phyloP scores from a whole-genome alignment of 2,113 vertebrate species.

The Cettia cetti region DNA sequence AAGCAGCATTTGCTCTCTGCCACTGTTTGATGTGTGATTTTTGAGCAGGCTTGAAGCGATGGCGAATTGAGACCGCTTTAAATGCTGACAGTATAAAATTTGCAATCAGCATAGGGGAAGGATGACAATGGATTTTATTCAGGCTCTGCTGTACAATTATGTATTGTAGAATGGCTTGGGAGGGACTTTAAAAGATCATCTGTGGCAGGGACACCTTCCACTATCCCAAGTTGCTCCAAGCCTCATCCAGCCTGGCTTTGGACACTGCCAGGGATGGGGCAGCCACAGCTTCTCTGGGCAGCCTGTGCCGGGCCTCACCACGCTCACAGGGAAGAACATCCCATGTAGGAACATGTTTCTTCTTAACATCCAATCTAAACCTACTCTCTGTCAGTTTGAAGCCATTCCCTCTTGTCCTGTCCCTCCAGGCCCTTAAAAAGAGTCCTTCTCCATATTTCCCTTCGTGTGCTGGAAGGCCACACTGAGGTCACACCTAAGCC shows the following conservation, averaged over 20 bases:
- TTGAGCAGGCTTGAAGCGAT: not conserved
- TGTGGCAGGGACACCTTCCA: not conserved
- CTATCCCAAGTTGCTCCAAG: accelerated
- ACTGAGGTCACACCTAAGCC: accelerated
- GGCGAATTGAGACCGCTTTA: not conserved
- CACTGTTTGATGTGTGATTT: not conserved
- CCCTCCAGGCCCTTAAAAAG: not conserved
- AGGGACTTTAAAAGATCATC: not conserved
- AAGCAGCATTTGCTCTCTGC: not conserved
- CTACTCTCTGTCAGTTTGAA: not conserved
- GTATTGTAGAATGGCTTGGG: not conserved
- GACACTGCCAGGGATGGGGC: not conserved
- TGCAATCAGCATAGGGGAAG: not conserved
- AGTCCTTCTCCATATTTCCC: too few species aligned
- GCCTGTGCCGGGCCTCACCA: not conserved
- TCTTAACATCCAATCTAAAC: not conserved
- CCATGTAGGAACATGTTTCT: too few species aligned
- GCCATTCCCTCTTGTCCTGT: not conserved
- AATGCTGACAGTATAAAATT: not conserved
- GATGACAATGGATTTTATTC: not conserved
- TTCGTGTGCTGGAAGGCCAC: not conserved
- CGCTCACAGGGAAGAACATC: accelerated
- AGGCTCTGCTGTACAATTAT: not conserved
- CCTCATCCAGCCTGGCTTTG: accelerated
- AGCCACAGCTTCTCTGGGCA: not conserved